phyloP scores from a whole-genome alignment of 2,113 vertebrate species.

The Cariama cristata region DNA sequence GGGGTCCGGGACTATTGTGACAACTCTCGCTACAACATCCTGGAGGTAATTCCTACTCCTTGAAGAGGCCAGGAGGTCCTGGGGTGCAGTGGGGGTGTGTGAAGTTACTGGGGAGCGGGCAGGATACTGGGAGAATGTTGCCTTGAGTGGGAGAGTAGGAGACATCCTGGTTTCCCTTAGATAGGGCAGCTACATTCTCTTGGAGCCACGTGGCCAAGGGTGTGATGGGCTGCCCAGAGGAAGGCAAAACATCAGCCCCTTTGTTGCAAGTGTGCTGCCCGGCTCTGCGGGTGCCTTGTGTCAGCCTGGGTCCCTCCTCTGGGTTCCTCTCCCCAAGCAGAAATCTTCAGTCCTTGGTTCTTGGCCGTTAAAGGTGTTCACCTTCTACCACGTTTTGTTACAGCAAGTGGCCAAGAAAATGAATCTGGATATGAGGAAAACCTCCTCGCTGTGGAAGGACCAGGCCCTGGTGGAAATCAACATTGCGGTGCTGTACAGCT shows the following conservation, averaged over 20 bases:
- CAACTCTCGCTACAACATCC: constrained; percentile 93
- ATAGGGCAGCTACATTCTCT: background rate
- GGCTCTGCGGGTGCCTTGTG: background rate
- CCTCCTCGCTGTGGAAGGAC: constrained; percentile 97
- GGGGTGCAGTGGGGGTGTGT: accelerated
- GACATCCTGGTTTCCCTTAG: background rate
- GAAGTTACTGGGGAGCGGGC: background rate
- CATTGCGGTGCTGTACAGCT: constrained; percentile 95
- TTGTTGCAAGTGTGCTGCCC: background rate
- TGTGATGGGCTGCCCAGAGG: too few species aligned
- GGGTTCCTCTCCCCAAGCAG: background rate
- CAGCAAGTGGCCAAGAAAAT: constrained; percentile 95
- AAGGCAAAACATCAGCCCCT: background rate
- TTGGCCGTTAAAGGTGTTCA: background rate
- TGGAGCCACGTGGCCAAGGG: background rate
- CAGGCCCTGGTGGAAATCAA: constrained; percentile 97
- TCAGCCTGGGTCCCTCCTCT: background rate
- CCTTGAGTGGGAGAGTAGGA: background rate
- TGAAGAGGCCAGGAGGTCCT: accelerated
- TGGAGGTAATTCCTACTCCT: constrained; percentile 83
- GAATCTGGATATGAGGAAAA: constrained; percentile 94
- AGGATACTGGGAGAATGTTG: accelerated
- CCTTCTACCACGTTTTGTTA: background rate
- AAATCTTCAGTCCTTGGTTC: background rate
- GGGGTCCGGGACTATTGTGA: constrained; percentile 97